These are phyloP conservation scores for Atlantisia rogersi DNA, from an alignment of 2,113 vertebrate species.

Conservation along the genomic window DNA sequence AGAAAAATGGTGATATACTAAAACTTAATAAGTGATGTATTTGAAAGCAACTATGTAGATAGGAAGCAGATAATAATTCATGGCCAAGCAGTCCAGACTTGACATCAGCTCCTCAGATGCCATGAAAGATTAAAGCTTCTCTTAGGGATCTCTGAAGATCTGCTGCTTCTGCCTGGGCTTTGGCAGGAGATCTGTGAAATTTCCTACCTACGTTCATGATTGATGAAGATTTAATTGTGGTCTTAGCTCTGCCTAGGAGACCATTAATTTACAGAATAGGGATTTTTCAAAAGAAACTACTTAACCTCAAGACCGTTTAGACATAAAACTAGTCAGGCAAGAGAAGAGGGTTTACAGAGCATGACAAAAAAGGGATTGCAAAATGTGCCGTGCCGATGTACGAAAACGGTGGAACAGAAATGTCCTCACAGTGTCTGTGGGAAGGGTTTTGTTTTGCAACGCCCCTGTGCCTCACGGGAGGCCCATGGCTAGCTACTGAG, in stretches of 20 bases:
- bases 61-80: neutral
- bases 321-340: conserved; percentile 22
- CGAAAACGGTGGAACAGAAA: neutral
- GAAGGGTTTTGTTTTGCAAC: neutral
- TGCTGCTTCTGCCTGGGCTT: neutral
- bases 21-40: conserved; percentile 14
- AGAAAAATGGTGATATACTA: neutral
- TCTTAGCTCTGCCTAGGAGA: neutral
- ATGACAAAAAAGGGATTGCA: conserved; percentile 23
- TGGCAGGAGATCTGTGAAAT: neutral
- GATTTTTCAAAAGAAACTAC: conserved; percentile 29
- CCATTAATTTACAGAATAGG: neutral
- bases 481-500: accelerated
- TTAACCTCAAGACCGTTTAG: conserved; percentile 4
- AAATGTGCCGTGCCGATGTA: neutral
- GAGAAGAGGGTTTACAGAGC: conserved; percentile 8
- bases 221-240: neutral
- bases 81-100: neutral
- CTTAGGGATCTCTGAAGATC: neutral
- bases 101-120: neutral
- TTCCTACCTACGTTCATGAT: neutral
- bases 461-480: neutral
- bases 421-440: neutral
- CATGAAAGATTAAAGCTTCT: neutral
- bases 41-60: neutral